Percentiles rank a stretch among this genome's conserved stretches.
phyloP scores from a whole-genome alignment of 2,888 invertebrate genomes.

The Argynnis bischoffii region DNA sequence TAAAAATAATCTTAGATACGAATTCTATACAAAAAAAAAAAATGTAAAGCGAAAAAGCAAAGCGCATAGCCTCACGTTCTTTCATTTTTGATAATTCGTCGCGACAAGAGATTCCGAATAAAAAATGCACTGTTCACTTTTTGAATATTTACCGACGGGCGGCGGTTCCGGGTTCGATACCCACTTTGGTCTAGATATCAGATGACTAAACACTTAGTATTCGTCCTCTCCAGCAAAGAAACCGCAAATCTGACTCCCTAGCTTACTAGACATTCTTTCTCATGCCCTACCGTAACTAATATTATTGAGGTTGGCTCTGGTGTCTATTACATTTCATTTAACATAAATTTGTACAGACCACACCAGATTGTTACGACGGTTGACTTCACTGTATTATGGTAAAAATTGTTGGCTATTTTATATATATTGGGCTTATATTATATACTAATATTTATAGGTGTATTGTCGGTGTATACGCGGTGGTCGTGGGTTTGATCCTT shows the following conservation, averaged over 20 bases:
- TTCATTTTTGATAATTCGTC: conserved; percentile 40
- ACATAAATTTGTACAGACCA: conserved; percentile 6
- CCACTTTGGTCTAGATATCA: conserved; percentile 41
- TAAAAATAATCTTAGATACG: neutral
- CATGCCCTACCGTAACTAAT: conserved; percentile 19
- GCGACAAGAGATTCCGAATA: conserved; percentile 39
- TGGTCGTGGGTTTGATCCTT: too few relatives aligned
- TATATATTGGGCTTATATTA: too few relatives aligned
- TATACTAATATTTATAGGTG: too few relatives aligned
- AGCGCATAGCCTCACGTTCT: conserved; percentile 36
- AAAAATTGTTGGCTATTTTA: neutral
- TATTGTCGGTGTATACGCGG: too few relatives aligned
- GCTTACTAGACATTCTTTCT: conserved; percentile 30
- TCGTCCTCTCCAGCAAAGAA: conserved; percentile 31
- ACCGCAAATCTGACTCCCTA: conserved; percentile 34
- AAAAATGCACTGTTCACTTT: conserved; percentile 43
- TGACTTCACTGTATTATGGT: neutral
- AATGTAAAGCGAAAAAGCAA: conserved; percentile 9
- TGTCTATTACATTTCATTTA: conserved; percentile 10
- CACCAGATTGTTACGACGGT: conserved; percentile 1
- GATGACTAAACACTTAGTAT: conserved; percentile 33
- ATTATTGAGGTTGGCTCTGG: conserved; percentile 17
- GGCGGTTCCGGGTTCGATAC: conserved; percentile 46
- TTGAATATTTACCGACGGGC: conserved; percentile 40
- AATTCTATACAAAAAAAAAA: neutral